A percentile compares a stretch with the other conserved stretches of the same genome.
phyloP scores from a whole-genome alignment of 2,797 vertebrate genomes.

The Toxotes lorentzi region DNA sequence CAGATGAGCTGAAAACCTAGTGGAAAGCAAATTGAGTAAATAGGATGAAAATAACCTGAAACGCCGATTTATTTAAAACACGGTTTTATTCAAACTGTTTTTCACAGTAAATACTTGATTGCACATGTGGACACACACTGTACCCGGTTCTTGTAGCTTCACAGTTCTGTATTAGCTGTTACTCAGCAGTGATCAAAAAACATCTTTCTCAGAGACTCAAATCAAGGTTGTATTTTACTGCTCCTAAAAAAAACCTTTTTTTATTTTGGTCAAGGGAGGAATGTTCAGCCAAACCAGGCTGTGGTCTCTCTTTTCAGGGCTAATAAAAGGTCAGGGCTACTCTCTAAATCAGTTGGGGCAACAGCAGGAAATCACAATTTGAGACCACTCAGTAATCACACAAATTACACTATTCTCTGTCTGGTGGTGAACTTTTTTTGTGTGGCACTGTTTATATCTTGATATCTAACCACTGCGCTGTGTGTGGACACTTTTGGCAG shows the following conservation, averaged over 20 bases:
- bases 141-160: neutral
- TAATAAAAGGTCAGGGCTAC: constrained; percentile 63
- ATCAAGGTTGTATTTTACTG: constrained; percentile 30
- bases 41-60: constrained; percentile 53
- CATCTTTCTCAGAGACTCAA: neutral
- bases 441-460: constrained; percentile 35
- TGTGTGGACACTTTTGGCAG: constrained; percentile 37
- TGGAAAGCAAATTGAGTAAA: constrained; percentile 63
- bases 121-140: neutral
- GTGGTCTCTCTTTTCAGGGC: constrained; percentile 27
- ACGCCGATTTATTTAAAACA: constrained; percentile 32
- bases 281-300: constrained; percentile 28
- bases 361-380: constrained; percentile 76
- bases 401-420: constrained; percentile 66
- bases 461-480: constrained; percentile 30
- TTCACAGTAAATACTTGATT: constrained; percentile 25
- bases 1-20: constrained; percentile 73
- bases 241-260: constrained; percentile 12
- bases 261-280: constrained; percentile 24
- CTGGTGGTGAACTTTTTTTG: constrained; percentile 9
- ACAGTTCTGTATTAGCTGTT: neutral
- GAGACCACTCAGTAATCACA: constrained; percentile 81
- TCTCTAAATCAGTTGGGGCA: constrained; percentile 72
- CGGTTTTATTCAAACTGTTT: neutral
- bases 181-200: constrained; percentile 10